Evolutionary conservation across 2,888 invertebrate genomes (phyloP).

Genomic region (Heterodera filipjevi): DNA sequence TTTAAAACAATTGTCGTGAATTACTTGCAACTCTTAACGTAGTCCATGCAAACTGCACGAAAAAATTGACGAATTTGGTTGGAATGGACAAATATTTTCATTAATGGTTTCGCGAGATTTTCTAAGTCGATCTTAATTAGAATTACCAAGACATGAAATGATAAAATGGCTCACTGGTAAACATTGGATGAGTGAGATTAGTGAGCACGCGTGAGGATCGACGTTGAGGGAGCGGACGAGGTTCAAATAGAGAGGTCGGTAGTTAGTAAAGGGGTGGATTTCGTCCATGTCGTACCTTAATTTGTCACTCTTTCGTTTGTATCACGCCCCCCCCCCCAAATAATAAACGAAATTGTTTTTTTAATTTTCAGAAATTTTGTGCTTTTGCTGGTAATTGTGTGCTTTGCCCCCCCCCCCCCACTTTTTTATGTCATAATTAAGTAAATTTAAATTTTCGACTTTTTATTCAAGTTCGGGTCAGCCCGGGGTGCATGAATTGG

Average conservation of each 20-base stretch:
- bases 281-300: constrained; percentile 50
- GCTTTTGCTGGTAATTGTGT: no score
- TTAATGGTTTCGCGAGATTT: constrained; percentile 55
- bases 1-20: constrained; percentile 21
- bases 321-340: no score
- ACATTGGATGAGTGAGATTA: constrained; percentile 36
- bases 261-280: constrained; percentile 47
- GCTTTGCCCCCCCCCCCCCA: no score
- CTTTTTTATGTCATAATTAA: no score
- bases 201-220: constrained; percentile 32
- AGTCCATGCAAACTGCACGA: constrained; percentile 53
- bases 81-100: constrained; percentile 57
- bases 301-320: no score
- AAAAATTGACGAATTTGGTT: constrained; percentile 55
- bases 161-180: constrained; percentile 18
- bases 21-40: constrained; percentile 60
- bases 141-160: not conserved
- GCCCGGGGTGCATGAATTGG: no score
- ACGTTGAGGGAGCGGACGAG: constrained; percentile 40
- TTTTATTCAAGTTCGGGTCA: no score
- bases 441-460: no score
- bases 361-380: no score
- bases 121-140: constrained; percentile 52
- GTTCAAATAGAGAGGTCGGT: constrained; percentile 43
- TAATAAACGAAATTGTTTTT: no score